These are phyloP conservation scores for Nebria ingens DNA, from an alignment of 1,140 invertebrate species.

Conservation along the genomic window DNA sequence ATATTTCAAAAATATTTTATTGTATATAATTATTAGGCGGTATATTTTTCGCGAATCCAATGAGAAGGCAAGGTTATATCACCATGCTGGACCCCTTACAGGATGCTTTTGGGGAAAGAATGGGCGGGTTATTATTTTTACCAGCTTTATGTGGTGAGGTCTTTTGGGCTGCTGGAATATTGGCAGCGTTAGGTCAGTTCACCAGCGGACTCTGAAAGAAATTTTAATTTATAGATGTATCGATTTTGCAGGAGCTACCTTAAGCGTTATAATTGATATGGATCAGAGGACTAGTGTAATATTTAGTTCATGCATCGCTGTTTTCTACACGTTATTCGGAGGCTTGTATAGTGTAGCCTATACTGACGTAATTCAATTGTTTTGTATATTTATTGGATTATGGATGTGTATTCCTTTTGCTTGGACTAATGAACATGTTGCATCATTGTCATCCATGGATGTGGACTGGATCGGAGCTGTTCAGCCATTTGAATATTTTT, in stretches of 20 bases:
- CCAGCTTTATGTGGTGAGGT: conserved; percentile 95
- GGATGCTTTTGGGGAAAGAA: conserved; percentile 88
- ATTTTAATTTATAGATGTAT: conserved; percentile 14
- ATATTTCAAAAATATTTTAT: conserved; percentile 2
- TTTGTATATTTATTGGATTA: conserved; percentile 96
- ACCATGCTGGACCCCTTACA: conserved; percentile 99
- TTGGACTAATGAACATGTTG: conserved; percentile 73
- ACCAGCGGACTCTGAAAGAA: too few relatives aligned
- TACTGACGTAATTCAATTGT: conserved; percentile 96
- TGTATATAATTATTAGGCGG: conserved; percentile 64
- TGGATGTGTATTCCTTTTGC: conserved; percentile 98
- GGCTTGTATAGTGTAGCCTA: conserved; percentile 97
- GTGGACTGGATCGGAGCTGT: conserved; percentile 86
- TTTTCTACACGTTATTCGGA: conserved; percentile 96
- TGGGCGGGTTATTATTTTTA: conserved; percentile 93
- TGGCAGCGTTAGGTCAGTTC: conserved; percentile 76
- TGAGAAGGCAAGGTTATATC: conserved; percentile 94
- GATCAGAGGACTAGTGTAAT: conserved; percentile 87
- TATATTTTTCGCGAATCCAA: conserved; percentile 94
- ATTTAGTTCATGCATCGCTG: conserved; percentile 88
- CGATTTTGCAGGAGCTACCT: conserved; percentile 63
- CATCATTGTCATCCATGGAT: conserved; percentile 63
- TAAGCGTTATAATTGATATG: conserved; percentile 94
- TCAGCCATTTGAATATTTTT: conserved; percentile 59
- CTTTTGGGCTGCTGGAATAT: conserved; percentile 93